phyloP scores from a whole-genome alignment of 2,113 vertebrate species.

The Trogon surrucura region DNA sequence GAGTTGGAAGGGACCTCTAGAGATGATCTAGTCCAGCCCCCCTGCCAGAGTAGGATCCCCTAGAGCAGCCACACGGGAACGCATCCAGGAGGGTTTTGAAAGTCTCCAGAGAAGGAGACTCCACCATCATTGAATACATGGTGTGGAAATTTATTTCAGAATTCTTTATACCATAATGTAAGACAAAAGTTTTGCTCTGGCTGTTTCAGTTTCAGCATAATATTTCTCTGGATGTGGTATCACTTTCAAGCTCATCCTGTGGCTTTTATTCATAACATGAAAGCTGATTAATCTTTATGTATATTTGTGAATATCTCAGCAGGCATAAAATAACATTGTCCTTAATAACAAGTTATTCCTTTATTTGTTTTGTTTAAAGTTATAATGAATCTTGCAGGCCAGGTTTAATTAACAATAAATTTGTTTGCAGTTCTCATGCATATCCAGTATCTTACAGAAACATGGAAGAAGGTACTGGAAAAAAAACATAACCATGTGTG shows the following conservation, averaged over 20 bases:
- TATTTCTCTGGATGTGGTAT: slow-evolving; percentile 9
- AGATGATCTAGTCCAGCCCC: too few species aligned
- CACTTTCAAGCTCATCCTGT: background rate
- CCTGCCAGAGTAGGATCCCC: too few species aligned
- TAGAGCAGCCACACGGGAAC: too few species aligned
- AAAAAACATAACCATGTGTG: background rate
- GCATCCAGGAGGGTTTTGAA: too few species aligned
- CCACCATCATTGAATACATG: accelerated
- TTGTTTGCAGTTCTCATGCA: slow-evolving; percentile 9
- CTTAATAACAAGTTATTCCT: slow-evolving; percentile 30
- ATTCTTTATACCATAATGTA: background rate
- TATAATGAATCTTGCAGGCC: background rate
- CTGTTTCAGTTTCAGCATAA: background rate
- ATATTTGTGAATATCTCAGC: slow-evolving; percentile 33
- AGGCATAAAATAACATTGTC: slow-evolving; percentile 32
- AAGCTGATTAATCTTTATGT: slow-evolving; percentile 40
- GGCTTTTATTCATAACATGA: background rate
- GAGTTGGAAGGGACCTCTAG: too few species aligned
- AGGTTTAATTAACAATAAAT: background rate
- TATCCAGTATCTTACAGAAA: slow-evolving; percentile 37
- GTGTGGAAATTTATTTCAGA: background rate
- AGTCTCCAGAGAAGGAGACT: too few species aligned
- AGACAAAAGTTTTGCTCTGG: background rate
- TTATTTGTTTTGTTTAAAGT: slow-evolving; percentile 48
- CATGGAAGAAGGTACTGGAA: background rate